A percentile compares a stretch with the other conserved stretches of the same genome.
Evolutionary conservation across 2,797 vertebrate species (phyloP).

Genomic region (Poecilia gillii): DNA sequence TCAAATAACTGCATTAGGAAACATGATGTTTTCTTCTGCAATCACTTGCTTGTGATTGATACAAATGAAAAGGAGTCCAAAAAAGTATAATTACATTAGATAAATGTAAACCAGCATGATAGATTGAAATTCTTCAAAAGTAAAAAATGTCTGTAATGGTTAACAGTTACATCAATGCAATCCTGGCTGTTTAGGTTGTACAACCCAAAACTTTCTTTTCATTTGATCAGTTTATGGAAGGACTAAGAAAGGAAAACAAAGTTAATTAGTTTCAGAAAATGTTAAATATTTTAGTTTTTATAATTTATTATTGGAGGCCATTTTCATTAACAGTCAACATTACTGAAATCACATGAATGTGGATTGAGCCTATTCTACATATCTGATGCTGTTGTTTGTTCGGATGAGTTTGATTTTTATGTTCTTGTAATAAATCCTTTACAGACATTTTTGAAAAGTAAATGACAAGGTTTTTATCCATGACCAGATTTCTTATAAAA

Average conservation of each 20-base stretch:
- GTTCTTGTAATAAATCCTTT: not conserved
- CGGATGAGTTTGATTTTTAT: not conserved
- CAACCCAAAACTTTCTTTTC: not conserved
- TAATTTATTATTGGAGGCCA: not conserved
- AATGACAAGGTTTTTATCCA: not conserved
- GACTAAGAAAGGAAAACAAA: not conserved
- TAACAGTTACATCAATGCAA: not conserved
- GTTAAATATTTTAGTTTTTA: not conserved
- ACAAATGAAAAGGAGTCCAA: not conserved
- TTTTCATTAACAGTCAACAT: not conserved
- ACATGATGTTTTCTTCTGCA: no score
- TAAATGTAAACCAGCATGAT: not conserved
- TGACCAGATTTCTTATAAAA: not conserved
- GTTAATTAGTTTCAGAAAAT: not conserved
- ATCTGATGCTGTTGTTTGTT: not conserved
- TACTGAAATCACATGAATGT: not conserved
- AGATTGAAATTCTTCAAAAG: no score
- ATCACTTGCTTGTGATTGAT: no score
- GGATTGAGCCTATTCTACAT: not conserved
- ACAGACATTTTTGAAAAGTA: not conserved
- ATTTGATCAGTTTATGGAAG: not conserved
- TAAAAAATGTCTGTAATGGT: not conserved
- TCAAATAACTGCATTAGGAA: not conserved
- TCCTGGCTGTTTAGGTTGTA: not conserved
- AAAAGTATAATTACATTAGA: not conserved